Evolutionary conservation across 2,797 vertebrate species (phyloP).

Genomic region (Lophotriccus pileatus): DNA sequence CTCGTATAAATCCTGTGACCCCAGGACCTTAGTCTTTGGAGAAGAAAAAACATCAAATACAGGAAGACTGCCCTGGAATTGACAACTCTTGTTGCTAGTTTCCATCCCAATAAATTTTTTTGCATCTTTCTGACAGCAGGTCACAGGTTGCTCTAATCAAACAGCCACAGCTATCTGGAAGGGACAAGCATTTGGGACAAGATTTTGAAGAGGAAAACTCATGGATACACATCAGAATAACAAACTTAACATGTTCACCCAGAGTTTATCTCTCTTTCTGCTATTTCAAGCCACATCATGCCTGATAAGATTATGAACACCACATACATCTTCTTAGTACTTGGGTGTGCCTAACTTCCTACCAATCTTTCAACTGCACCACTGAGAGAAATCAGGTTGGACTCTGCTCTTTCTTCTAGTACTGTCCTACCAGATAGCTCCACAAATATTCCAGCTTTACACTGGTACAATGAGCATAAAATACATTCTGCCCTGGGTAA

Average conservation of each 20-base stretch:
- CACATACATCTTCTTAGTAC: neutral
- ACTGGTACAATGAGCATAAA: neutral
- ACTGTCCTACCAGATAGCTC: neutral
- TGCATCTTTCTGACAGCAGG: neutral
- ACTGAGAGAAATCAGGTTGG: neutral
- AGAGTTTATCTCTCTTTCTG: neutral
- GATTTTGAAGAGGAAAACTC: neutral
- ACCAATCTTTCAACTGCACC: neutral
- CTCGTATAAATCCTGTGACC: conserved; percentile 10
- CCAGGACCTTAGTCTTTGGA: neutral
- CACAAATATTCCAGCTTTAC: neutral
- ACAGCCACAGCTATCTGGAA: neutral
- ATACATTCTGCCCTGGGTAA: neutral
- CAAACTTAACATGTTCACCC: neutral
- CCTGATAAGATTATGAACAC: neutral
- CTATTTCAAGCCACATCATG: neutral
- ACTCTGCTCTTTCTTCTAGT: neutral
- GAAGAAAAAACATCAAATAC: neutral
- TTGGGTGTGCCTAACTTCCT: neutral
- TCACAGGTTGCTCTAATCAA: neutral
- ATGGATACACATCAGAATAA: neutral
- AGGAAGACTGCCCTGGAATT: neutral
- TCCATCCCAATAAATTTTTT: conserved; percentile 1
- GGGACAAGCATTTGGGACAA: neutral
- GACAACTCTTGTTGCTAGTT: neutral